phyloP scores from a whole-genome alignment of 2,797 vertebrate genomes.

The Tauraco hartlaubi region DNA sequence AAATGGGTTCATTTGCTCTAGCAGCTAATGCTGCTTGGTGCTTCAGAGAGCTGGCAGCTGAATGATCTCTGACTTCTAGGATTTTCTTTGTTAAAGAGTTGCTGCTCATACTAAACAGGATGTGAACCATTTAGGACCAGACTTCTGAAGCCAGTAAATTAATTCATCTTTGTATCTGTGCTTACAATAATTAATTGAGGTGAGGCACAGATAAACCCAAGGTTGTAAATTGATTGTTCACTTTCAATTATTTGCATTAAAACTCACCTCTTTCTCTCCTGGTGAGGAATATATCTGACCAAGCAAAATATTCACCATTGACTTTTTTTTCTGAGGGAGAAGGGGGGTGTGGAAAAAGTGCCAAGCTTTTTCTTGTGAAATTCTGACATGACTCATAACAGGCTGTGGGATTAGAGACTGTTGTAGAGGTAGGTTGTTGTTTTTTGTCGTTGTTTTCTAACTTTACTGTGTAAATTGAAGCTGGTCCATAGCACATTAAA shows the following conservation, averaged over 20 bases:
- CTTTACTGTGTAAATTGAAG: neutral
- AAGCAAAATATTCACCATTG: neutral
- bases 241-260: neutral
- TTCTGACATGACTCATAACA: neutral
- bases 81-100: neutral
- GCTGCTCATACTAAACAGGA: neutral
- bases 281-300: neutral
- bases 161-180: neutral
- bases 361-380: neutral
- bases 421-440: neutral
- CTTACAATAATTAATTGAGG: neutral
- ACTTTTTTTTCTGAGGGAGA: too few relatives aligned
- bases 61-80: neutral
- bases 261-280: neutral
- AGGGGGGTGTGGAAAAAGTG: rapidly evolving
- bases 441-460: neutral
- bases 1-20: neutral
- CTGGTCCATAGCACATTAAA: neutral
- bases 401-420: neutral
- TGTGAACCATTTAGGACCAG: neutral
- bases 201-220: neutral
- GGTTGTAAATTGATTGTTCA: neutral
- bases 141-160: neutral
- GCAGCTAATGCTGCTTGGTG: neutral
- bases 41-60: neutral